These are phyloP conservation scores for Knipowitschia caucasica DNA, from an alignment of 2,797 vertebrate species.

Conservation along the genomic window DNA sequence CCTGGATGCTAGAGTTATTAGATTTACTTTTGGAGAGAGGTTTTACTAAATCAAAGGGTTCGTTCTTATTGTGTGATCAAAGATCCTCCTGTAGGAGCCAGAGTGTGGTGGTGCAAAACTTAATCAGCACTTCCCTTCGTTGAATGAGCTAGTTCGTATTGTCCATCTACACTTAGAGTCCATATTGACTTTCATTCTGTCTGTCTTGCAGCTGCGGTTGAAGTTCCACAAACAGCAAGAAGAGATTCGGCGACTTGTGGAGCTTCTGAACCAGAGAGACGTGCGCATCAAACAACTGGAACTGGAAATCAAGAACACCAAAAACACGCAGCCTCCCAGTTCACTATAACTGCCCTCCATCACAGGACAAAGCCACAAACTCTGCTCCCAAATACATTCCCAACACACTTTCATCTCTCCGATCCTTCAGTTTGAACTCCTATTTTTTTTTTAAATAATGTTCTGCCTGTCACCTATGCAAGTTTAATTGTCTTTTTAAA, in stretches of 20 bases:
- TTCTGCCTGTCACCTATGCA: slow-evolving; percentile 70
- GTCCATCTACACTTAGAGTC: too few relatives aligned
- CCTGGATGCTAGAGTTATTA: too few relatives aligned
- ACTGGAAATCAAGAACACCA: slow-evolving; percentile 87
- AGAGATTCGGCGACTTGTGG: slow-evolving; percentile 87
- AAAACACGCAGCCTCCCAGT: slow-evolving; percentile 46
- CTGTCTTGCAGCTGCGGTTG: slow-evolving; percentile 79
- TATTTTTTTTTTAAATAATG: slow-evolving; percentile 57
- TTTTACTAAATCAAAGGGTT: too few relatives aligned
- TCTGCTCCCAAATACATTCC: slow-evolving; percentile 3
- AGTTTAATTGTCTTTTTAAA: slow-evolving; percentile 42
- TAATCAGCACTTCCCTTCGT: too few relatives aligned
- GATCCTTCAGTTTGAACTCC: slow-evolving; percentile 39
- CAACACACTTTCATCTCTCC: slow-evolving; percentile 16
- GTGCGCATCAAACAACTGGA: slow-evolving; percentile 87
- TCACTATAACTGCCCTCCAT: slow-evolving; percentile 51
- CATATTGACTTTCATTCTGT: too few relatives aligned
- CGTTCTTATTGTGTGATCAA: too few relatives aligned
- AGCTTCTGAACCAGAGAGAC: slow-evolving; percentile 84
- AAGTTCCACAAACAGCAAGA: slow-evolving; percentile 93
- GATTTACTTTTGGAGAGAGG: too few relatives aligned
- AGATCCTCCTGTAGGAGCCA: too few relatives aligned
- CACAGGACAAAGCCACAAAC: slow-evolving; percentile 22
- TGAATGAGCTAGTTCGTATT: too few relatives aligned
- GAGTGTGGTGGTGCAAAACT: too few relatives aligned